These are phyloP conservation scores for Ginglymostoma cirratum DNA, from an alignment of 2,113 vertebrate species.

Conservation along the genomic window DNA sequence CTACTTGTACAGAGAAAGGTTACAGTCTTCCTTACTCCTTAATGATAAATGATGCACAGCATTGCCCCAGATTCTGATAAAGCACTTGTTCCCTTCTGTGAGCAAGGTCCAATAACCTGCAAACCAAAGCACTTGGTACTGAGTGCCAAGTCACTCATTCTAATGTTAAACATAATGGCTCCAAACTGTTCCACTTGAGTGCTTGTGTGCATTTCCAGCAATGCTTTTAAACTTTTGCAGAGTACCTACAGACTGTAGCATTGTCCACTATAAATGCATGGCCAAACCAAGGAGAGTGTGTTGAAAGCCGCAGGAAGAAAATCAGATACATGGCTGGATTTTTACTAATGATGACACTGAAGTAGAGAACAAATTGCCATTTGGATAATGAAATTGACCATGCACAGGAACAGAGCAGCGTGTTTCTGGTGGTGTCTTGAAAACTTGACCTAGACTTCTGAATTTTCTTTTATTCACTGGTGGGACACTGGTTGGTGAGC, in stretches of 20 bases:
- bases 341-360: not conserved
- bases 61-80: not conserved
- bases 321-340: not conserved
- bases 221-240: not conserved
- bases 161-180: not conserved
- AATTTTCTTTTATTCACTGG: too few relatives aligned
- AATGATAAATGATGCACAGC: not conserved
- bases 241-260: not conserved
- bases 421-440: not conserved
- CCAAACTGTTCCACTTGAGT: not conserved
- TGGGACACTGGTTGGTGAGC: too few relatives aligned
- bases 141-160: not conserved
- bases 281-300: not conserved
- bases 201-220: not conserved
- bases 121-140: not conserved
- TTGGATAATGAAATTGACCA: not conserved
- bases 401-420: not conserved
- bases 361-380: not conserved
- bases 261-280: not conserved
- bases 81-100: not conserved
- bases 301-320: not conserved
- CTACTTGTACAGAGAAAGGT: not conserved
- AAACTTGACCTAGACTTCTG: not conserved
- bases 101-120: not conserved
- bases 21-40: not conserved